Evolutionary conservation across 2,113 vertebrate genomes (phyloP).

Genomic region (Rhizomys pruinosus): DNA sequence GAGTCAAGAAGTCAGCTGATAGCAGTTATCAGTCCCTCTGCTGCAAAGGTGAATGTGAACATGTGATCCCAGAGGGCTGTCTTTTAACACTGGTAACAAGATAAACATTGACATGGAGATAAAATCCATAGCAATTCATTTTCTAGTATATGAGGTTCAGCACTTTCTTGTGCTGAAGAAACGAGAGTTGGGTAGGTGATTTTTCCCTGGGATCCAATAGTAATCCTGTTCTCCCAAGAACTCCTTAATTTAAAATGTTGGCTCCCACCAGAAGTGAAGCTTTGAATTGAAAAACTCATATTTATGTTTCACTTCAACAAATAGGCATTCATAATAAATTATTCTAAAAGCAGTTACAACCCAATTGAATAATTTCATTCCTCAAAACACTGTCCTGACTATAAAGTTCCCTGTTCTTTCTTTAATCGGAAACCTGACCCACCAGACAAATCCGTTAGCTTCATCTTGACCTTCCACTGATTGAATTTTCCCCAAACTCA

Average conservation of each 20-base stretch:
- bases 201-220: not conserved
- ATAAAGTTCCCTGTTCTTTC: not conserved
- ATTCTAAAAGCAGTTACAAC: not conserved
- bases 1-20: not conserved
- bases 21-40: not conserved
- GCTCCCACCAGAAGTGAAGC: not conserved
- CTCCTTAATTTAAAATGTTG: conserved; percentile 49
- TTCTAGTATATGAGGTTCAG: not conserved
- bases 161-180: too few relatives aligned
- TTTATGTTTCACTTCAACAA: conserved; percentile 44
- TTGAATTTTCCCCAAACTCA: conserved; percentile 54
- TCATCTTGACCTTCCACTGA: conserved; percentile 36
- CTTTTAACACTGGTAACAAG: not conserved
- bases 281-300: conserved; percentile 51
- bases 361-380: conserved; percentile 28
- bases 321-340: conserved; percentile 35
- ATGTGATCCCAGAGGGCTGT: not conserved
- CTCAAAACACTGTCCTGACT: not conserved
- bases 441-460: conserved; percentile 47
- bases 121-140: not conserved
- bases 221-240: conserved; percentile 16
- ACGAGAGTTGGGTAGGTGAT: not conserved
- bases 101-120: not conserved
- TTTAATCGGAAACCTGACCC: conserved; percentile 61
- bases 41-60: not conserved